Evolutionary conservation across 2,888 invertebrate genomes (phyloP), one percentile per base, ranked within the genome.

Genomic region (Oligia fasciuncula): DNA sequence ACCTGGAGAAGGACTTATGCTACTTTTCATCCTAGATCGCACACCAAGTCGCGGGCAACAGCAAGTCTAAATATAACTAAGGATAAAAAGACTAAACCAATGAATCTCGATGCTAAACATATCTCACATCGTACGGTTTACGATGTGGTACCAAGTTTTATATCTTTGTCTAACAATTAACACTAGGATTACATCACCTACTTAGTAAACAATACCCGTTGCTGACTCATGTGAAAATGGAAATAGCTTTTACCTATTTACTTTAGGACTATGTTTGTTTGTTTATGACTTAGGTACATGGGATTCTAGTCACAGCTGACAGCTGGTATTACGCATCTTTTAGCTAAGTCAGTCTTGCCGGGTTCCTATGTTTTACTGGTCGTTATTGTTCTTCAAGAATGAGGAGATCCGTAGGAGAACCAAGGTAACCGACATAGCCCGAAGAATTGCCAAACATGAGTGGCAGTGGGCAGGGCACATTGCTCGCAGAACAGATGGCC

Each of bases 151-250:
- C 62, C 14, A 72, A 71, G 60, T 68, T 84, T 65, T 65, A 40
- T 69, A 74, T 77, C n/a, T 73, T 75, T 62, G 76, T 76, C 23
- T 63, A 57, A 77, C 77, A 74, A 88, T 86, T 85, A 85, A 77
- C 79, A 77, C 76, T 62, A 46, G 29, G 4, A 14, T 82, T 86
- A 73, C 79, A 71, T 66, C 17, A 70, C 0, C 49, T 62, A 19
- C 65, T 78, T 51, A 49, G 60, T 60, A 84, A 78, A 84, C 75
- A 75, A 40, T 60, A 70, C 54, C 1, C 8, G 68, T 51, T 11
- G 29, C 51, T 73, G 46, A 79, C 23, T 83, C 51, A 78, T 19
- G 76, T 51, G 49, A 40, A 74, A 69, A 86, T 84, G 66, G 71
- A 76, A 76, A 75, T 71, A 65, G 40, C 75, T 81, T 75, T 81